These are phyloP conservation scores for Apis laboriosa DNA, from an alignment of 1,140 invertebrate genomes.

Conservation along the genomic window DNA sequence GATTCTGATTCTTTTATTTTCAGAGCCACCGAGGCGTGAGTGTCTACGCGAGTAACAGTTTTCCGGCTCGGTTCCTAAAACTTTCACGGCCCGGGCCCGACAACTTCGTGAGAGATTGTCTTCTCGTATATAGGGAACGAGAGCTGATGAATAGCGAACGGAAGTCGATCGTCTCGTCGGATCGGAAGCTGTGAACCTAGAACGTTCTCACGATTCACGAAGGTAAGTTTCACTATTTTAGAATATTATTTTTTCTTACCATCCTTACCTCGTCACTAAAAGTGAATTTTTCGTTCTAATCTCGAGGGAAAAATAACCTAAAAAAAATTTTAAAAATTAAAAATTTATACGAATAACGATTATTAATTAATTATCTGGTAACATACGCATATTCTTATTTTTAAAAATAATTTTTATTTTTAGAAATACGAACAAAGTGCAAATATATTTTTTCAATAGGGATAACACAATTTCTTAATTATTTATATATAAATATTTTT, in stretches of 20 bases:
- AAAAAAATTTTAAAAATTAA: too few relatives aligned
- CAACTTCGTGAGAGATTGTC: conserved; percentile 54
- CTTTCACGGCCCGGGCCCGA: conserved; percentile 47
- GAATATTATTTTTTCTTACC: neutral
- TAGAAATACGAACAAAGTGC: too few relatives aligned
- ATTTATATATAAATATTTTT: too few relatives aligned
- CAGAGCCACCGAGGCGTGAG: conserved; percentile 35
- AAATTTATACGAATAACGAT: too few relatives aligned
- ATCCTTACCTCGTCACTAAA: neutral
- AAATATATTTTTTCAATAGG: too few relatives aligned
- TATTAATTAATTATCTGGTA: too few relatives aligned
- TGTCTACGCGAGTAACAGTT: conserved; percentile 45
- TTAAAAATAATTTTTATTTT: too few relatives aligned
- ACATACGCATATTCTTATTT: too few relatives aligned
- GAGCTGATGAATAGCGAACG: conserved; percentile 43
- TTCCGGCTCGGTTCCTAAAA: conserved; percentile 57
- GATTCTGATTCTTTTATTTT: conserved; percentile 19
- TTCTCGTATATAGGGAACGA: conserved; percentile 30
- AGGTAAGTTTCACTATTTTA: conserved; percentile 35
- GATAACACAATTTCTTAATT: too few relatives aligned
- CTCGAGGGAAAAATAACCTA: too few relatives aligned
- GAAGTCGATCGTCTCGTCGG: conserved; percentile 57
- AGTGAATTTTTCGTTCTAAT: neutral
- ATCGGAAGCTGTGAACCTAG: conserved; percentile 61
- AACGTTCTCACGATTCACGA: conserved; percentile 46